Evolutionary conservation across 2,888 invertebrate genomes (phyloP).

Genomic region (Drosophila flavopinicola): DNA sequence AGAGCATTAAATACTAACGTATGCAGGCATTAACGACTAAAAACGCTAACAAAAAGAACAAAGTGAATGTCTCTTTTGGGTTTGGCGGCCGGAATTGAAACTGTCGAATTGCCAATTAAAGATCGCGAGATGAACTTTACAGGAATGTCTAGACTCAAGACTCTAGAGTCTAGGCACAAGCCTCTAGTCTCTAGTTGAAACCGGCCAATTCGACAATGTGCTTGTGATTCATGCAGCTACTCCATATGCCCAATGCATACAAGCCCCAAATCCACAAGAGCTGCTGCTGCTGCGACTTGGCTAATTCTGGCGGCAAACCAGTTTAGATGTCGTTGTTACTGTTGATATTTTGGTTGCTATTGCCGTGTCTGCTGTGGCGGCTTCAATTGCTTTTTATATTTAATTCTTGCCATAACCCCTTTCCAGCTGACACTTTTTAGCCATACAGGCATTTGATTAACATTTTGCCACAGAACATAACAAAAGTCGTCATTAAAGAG

Average conservation of each 20-base stretch:
- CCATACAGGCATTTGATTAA: conserved; percentile 1
- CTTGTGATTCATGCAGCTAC: conserved; percentile 27
- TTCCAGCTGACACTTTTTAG: conserved; percentile 50
- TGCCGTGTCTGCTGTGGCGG: conserved; percentile 11
- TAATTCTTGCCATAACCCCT: conserved; percentile 50
- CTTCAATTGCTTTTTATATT: conserved; percentile 44
- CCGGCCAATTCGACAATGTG: background rate
- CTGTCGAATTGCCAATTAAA: conserved; percentile 31
- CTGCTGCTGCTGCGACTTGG: conserved; percentile 55
- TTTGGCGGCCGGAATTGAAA: conserved; percentile 7
- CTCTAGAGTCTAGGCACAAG: background rate
- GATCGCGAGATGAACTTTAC: conserved; percentile 42
- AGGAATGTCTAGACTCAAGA: conserved; percentile 21
- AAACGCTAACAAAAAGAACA: background rate
- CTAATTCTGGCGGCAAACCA: conserved; percentile 75
- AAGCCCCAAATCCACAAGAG: conserved; percentile 38
- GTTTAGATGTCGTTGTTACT: conserved; percentile 56
- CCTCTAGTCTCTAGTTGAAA: too few species aligned
- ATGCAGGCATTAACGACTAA: background rate
- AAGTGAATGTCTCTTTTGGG: conserved; percentile 35
- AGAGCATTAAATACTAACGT: background rate
- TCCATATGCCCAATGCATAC: conserved; percentile 39
- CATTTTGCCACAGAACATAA: conserved; percentile 22
- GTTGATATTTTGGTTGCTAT: conserved; percentile 6
- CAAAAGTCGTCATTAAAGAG: conserved; percentile 17